A percentile compares a stretch with the other conserved stretches of the same genome.
These are phyloP conservation scores for Syngnathoides biaculeatus DNA, from an alignment of 2,113 vertebrate genomes.

Conservation along the genomic window DNA sequence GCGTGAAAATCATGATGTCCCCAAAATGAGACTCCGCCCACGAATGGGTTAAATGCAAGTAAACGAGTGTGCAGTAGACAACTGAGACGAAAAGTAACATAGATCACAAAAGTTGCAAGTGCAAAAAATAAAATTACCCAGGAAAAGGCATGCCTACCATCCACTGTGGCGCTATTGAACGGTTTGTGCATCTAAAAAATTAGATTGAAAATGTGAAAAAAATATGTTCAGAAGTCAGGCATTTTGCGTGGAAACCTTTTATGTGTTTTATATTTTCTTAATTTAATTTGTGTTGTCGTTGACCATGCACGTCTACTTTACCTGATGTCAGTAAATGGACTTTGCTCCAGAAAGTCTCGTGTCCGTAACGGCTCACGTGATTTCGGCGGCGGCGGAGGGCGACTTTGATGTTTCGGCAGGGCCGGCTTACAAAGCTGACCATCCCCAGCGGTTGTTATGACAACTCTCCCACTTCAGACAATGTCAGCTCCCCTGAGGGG, in stretches of 20 bases:
- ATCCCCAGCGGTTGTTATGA: constrained; percentile 60
- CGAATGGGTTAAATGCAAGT: neutral
- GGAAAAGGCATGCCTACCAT: neutral
- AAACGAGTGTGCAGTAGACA: too few species aligned
- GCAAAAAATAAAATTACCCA: too few species aligned
- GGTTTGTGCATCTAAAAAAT: too few species aligned
- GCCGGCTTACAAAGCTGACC: constrained; percentile 40
- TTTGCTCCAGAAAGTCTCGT: neutral
- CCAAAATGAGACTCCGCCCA: too few species aligned
- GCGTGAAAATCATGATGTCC: too few species aligned
- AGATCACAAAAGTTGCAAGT: too few species aligned
- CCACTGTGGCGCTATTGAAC: too few species aligned
- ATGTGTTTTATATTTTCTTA: too few species aligned
- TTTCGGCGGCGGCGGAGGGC: neutral
- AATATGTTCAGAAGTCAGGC: neutral
- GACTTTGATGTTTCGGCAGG: constrained; percentile 15
- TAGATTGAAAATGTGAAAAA: neutral
- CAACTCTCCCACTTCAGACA: constrained; percentile 56
- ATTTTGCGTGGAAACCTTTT: too few species aligned
- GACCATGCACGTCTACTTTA: neutral
- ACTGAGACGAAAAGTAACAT: neutral
- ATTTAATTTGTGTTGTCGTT: neutral
- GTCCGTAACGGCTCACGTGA: neutral
- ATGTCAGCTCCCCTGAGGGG: constrained; percentile 38
- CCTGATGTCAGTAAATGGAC: neutral